Evolutionary conservation across 2,888 invertebrate genomes (phyloP), one percentile per base, ranked within the genome.

Genomic region (Orthonychiurus folsomi): DNA sequence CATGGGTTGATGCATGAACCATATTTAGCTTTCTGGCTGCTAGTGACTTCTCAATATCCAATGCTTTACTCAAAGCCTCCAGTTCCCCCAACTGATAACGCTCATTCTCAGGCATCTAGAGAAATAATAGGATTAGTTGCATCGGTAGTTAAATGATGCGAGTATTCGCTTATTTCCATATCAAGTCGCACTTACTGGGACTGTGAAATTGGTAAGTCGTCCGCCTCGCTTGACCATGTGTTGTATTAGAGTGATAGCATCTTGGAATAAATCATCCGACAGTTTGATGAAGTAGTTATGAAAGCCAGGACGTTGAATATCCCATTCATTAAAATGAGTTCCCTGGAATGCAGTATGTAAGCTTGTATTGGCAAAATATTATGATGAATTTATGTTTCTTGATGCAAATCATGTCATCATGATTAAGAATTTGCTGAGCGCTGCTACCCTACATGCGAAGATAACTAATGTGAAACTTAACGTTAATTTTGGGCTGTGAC

Each of bases 301-400:
- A 54, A 72, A 71, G 27, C 72, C 72, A 56, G 66, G 65, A 2
- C 72, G 57, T 21, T 70, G 61, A 1, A 54, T 28, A 15, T 68
- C 64, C 70, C 69, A 71, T 60, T 67, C 59, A 50, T 66, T 66
- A 63, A 70, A 72, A 52, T 67, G 64, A 50, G 61, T 71, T 9
- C 66, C 66, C 72, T 72, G 48, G 23, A n/a, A n/a, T n/a, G n/a
- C n/a, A n/a, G n/a, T 21, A 50, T 37, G 18, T 0, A 21, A 56
- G 48, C 9, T 47, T 28, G 24, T 18, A 3, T 5, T n/a, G 18
- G 48, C 20, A 58, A 15, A 21, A 58, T 59, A 24, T 26, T 48
- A 48, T 37, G 23, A 23, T 23, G 28, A n/a, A 12, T 48, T 48
- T 58, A 24, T 23, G 2, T 58, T 50, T 26, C 24, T 20, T 28